Percentiles rank a stretch among this genome's conserved stretches.
Conservation (phyloP, 2,797 vertebrate genomes). For the Tympanoctomys barrerae region DNA sequence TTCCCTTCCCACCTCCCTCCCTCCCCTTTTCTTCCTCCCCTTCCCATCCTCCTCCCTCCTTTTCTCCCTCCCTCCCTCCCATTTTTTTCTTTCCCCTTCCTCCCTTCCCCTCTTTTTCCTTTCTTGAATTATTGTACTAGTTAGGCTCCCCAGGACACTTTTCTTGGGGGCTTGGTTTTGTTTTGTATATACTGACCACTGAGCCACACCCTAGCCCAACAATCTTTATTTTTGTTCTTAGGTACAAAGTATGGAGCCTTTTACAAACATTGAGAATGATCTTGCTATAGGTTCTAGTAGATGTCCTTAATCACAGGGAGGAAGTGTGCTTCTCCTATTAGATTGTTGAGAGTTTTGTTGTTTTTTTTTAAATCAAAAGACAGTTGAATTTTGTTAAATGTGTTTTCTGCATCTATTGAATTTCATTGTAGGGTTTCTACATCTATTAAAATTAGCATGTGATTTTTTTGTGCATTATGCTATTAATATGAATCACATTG, state of each 20-base stretch:
- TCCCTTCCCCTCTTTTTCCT: background rate
- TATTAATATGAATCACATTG: background rate
- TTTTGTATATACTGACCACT: background rate
- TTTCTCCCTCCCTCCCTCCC: background rate
- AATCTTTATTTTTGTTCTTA: background rate
- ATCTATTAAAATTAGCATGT: slow-evolving; percentile 6
- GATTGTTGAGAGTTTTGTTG: background rate
- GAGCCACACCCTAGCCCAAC: background rate
- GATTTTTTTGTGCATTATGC: background rate
- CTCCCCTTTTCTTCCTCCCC: too few relatives aligned
- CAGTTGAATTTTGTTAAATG: background rate
- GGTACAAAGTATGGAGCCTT: background rate
- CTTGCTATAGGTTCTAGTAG: background rate
- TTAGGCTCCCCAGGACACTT: background rate
- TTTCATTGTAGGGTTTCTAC: background rate
- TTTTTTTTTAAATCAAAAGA: background rate
- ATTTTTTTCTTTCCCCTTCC: too few relatives aligned
- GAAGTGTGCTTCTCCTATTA: background rate
- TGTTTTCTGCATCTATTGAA: background rate
- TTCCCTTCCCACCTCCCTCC: background rate
- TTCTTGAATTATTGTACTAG: background rate
- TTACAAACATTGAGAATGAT: background rate
- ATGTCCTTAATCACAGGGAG: background rate
- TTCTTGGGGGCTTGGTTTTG: background rate
- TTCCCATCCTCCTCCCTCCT: background rate